Conservation (phyloP, 2,888 invertebrate genomes). For the Drosophila macrospina region DNA sequence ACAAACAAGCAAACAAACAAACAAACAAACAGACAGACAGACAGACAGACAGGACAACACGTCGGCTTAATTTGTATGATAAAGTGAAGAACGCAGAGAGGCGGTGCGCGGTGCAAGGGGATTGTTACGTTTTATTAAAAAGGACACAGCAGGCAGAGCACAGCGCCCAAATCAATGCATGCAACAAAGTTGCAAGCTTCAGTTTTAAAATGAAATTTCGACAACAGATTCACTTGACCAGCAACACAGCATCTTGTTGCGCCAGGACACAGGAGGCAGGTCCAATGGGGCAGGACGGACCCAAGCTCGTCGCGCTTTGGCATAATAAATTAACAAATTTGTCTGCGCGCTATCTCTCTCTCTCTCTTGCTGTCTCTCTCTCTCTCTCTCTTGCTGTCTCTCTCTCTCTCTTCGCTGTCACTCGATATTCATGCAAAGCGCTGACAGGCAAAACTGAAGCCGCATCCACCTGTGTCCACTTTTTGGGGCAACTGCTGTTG, state of each 20-base stretch:
- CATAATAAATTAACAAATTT: conserved; percentile 82
- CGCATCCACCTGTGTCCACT: conserved; percentile 74
- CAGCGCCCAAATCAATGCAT: conserved; percentile 64
- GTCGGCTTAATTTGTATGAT: conserved; percentile 78
- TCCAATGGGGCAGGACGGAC: conserved; percentile 23
- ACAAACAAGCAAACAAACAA: conserved; percentile 7
- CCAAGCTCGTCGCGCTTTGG: conserved; percentile 58
- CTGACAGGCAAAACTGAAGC: conserved; percentile 65
- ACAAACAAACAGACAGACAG: conserved; percentile 46
- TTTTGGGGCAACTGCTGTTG: conserved; percentile 36
- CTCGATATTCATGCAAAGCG: conserved; percentile 69
- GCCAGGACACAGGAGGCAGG: conserved; percentile 45
- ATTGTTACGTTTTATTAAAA: conserved; percentile 71
- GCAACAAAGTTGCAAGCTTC: conserved; percentile 68
- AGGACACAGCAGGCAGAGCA: conserved; percentile 51
- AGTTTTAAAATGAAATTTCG: conserved; percentile 69
- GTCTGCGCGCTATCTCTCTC: conserved; percentile 66
- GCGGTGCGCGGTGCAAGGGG: too few species aligned
- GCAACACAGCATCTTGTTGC: conserved; percentile 57
- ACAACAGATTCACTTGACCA: conserved; percentile 67
- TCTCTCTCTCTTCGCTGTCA: too few species aligned
- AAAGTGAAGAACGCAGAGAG: conserved; percentile 31
- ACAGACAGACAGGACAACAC: conserved; percentile 56
- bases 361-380: conserved; percentile 47
- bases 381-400: conserved; percentile 55